Base-by-base conservation (phyloP, 2,888 invertebrate genomes). In the Archips crataeganus region DNA sequence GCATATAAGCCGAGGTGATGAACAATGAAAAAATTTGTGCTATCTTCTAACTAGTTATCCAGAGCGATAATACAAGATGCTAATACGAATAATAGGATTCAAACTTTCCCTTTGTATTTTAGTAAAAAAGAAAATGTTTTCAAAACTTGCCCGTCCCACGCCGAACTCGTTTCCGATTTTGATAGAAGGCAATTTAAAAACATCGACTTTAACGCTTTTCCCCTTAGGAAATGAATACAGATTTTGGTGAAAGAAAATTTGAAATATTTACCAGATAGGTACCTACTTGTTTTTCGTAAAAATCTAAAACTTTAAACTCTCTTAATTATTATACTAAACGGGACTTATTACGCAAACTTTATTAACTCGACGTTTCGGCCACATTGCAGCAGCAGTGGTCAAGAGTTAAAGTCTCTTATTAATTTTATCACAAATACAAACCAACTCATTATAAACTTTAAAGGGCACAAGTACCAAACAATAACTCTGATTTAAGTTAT, bases 181-280 rank as follows among this genome's bases (percentile, higher is more conserved):
- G 57, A 67, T 67, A 57, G 66, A 45, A 54, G 57, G 66, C 57
- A 39, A 67, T 57, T 67, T 67, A 67, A 57, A 57, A 67, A 67
- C 66, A 67, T 67, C 42, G 42, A 67, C 57, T 67, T 67, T 57
- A 57, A 39, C 57, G 66, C 66, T 42, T 57, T 67, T 32, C 54
- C 51, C 54, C 65, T 66, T 15, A 67, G 57, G 66, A 67, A 57
- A 42, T 67, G 57, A 57, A 57, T 57, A 67, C 39, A 54, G 54
- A 39, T 57, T 67, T 47, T 32, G 36, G 6, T 57, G 8, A 32
- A 32, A 57, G 57, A 45, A 63, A 57, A 13, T 67, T 67, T 23
- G 9, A 45, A 57, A 45, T 11, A 5, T 8, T 34, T 62, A 66
- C 23, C 8, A 13, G 54, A 11, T 45, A 10, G n/a, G 45, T 45